Conservation (phyloP, 2,888 invertebrate species). For the Scaptodrosophila latifasciaeformis region DNA sequence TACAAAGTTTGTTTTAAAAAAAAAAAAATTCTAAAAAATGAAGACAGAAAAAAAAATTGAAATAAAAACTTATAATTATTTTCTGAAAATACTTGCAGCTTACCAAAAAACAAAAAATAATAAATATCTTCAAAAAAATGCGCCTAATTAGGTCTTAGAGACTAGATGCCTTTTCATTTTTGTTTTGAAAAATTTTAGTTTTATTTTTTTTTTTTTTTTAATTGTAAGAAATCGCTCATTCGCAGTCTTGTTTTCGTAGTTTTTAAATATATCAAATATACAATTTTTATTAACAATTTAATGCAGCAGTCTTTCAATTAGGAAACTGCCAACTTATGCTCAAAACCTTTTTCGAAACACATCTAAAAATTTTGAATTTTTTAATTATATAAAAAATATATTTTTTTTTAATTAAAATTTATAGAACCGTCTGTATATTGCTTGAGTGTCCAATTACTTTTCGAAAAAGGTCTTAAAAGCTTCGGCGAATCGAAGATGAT, state of each 20-base stretch:
- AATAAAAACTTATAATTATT: constrained; percentile 1
- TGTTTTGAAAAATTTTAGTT: too few species aligned
- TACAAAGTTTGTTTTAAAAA: constrained; percentile 49
- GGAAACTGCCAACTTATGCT: constrained; percentile 22
- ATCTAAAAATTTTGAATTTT: too few species aligned
- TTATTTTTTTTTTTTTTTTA: not conserved
- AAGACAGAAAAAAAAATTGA: constrained; percentile 1
- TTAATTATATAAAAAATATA: too few species aligned
- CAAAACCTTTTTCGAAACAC: too few species aligned
- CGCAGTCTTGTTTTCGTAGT: constrained; percentile 21
- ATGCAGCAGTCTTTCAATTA: constrained; percentile 27
- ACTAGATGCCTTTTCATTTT: constrained; percentile 27
- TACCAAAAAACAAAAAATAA: constrained; percentile 4
- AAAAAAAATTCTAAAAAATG: constrained; percentile 17
- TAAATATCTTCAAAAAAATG: constrained; percentile 23
- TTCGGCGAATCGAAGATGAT: too few species aligned
- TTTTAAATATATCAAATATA: constrained; percentile 7
- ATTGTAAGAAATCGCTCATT: constrained; percentile 9
- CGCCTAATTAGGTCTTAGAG: constrained; percentile 40
- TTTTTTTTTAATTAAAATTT: too few species aligned
- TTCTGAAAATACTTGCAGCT: constrained; percentile 19
- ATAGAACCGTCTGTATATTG: too few species aligned
- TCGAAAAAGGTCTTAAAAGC: too few species aligned
- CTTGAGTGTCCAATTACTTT: too few species aligned
- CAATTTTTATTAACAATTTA: constrained; percentile 10